Percentiles rank a stretch among this genome's conserved stretches.
phyloP scores from a whole-genome alignment of 2,113 vertebrate genomes.

The Aptenodytes forsteri region DNA sequence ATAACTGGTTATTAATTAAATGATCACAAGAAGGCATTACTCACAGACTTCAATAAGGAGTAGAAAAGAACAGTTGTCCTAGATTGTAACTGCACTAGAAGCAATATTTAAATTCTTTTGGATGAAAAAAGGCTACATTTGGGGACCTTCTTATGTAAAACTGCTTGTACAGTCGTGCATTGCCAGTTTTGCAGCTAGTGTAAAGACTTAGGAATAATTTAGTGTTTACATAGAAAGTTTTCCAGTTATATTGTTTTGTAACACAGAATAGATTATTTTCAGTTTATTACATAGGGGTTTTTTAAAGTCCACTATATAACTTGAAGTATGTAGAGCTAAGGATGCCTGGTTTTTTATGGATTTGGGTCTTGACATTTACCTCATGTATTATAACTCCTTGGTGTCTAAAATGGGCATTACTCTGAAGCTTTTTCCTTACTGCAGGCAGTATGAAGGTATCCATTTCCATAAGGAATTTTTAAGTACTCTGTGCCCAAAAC shows the following conservation, averaged over 20 bases:
- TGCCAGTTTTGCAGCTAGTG: background rate
- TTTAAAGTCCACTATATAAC: background rate
- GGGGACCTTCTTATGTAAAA: background rate
- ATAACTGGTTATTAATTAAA: background rate
- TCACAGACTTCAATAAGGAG: background rate
- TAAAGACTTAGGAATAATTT: background rate
- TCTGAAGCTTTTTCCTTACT: background rate
- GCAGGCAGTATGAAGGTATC: background rate
- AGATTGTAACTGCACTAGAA: background rate
- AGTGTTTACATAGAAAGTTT: background rate
- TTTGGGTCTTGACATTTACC: background rate
- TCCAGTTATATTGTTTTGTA: background rate
- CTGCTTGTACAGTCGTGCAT: fast-evolving
- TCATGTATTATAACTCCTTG: background rate
- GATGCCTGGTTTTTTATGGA: background rate
- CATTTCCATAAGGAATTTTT: background rate
- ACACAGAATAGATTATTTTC: background rate
- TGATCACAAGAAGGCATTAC: background rate
- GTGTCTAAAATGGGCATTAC: background rate
- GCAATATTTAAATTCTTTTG: background rate
- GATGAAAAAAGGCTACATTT: background rate
- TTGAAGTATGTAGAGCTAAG: background rate
- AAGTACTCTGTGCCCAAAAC: background rate
- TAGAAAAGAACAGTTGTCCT: background rate
- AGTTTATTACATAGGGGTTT: background rate